Base-by-base conservation (phyloP, 2,113 vertebrate genomes). In the Orycteropus afer region DNA sequence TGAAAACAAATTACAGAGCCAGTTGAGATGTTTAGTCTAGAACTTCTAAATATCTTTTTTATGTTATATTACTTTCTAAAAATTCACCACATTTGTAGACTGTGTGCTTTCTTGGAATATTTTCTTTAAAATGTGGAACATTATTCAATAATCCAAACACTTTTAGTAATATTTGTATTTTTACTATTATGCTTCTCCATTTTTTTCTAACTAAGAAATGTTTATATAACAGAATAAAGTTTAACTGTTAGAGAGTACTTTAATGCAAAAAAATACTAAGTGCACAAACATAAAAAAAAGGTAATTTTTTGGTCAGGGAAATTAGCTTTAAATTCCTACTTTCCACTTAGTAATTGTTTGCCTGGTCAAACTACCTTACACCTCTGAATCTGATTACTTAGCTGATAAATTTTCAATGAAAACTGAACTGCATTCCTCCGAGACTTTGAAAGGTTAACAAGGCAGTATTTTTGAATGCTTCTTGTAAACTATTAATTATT, bases 1-100 rank as follows among this genome's bases (percentile, higher is more conserved):
- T 65, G 53, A 87, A 95, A 96, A 78, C 83, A 90, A 82, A 84
- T 90, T 8, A 82, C 23, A 93, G 22, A 91, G 7, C 10, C 15
- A 71, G 47, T 42, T 67, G 5, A 10, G 25, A 76, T 89, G 57
- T 49, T 84, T 81, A 76, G n/a, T n/a, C 3, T 78, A 57, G 5
- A 3, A 89, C 82, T 93, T 79, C 40, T 42, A 91, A 73, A 45
- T 65, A 47, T n/a, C 25, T 81, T 89, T 95, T 34, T 17, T 14
- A 45, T 34, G 40, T 65, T 94, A 47, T 0, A 67, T 42, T 40
- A 53, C 15, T 94, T 77, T 90, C 49, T 29, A 78, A 55, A 92
- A 78, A 18, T 47, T 53, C 12, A 40, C 59, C 9, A 42, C 34
- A 55, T 57, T 94, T 89, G 42, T 42, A 89, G 34, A 37, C 61